phyloP scores from a whole-genome alignment of 2,113 vertebrate genomes.

The Rhea americana region DNA sequence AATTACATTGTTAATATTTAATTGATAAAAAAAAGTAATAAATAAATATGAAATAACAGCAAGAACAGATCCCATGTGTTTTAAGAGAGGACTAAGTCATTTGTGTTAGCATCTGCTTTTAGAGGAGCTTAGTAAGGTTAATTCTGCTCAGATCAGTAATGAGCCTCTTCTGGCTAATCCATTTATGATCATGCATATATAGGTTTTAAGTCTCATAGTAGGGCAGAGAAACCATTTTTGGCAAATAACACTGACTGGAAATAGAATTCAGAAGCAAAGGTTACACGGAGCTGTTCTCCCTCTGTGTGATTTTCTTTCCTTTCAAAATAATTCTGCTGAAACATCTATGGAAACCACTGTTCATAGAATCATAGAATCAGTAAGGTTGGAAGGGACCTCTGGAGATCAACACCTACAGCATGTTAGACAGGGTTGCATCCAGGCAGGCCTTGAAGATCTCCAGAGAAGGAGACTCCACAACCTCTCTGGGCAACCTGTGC shows the following conservation, averaged over 20 bases:
- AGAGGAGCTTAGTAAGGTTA: background rate
- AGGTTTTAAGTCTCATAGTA: background rate
- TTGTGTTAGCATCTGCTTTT: background rate
- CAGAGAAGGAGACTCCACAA: too few relatives aligned
- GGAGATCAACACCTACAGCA: too few relatives aligned
- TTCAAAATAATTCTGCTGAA: background rate
- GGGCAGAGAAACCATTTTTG: background rate
- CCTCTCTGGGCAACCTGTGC: too few relatives aligned
- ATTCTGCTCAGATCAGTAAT: background rate
- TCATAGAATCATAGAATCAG: background rate
- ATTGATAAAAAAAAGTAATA: background rate
- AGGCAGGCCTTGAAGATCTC: too few relatives aligned
- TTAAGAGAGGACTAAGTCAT: background rate
- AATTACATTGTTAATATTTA: background rate
- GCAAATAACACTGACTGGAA: background rate
- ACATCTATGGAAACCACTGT: background rate
- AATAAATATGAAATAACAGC: background rate
- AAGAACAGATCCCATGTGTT: background rate
- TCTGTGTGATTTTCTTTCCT: background rate
- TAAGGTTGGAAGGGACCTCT: too few relatives aligned
- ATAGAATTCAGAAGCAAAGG: background rate
- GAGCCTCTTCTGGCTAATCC: background rate
- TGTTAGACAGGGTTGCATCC: too few relatives aligned
- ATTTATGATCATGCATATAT: background rate
- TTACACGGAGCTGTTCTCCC: background rate